Evolutionary conservation across 2,888 invertebrate genomes (phyloP), one percentile per base, ranked within the genome.

Genomic region (Ctena decussata): DNA sequence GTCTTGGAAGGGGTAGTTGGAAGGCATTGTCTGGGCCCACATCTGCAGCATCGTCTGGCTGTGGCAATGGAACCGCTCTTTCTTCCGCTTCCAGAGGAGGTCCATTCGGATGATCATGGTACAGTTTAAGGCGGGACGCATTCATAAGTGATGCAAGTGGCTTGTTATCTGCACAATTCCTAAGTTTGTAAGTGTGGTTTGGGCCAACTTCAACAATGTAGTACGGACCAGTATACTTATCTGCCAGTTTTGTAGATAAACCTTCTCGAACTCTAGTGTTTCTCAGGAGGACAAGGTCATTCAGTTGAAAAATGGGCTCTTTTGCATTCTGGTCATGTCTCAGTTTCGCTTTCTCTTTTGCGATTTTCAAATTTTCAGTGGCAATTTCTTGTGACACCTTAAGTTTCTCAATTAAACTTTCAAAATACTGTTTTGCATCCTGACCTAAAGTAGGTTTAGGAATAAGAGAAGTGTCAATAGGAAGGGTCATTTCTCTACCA

Each of bases 401-500:
- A 11, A 49, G 49, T n/a, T 49, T 49, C 8, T 81, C 83, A 21
- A 82, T 49, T 15, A 89, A 57, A 1, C 77, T 11, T n/a, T 75
- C 41, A 35, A 90, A 30, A 79, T 87, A 77, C 44, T 41, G 35
- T 74, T 85, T 79, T 8, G 85, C 86, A 77, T 80, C 81, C 69
- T 81, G 77, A 15, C 80, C 77, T 35, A 89, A 21, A 24, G 82
- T 77, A 27, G 73, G 75, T 80, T 85, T 84, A 57, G 83, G 87
- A 21, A 71, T 60, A 0, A 85, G n/a, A 32, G 73, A 32, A 24
- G 80, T 80, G 73, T 87, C 87, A 81, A 83, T 71, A n/a, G 80
- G 83, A 8, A 83, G 21, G 32, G 78, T 60, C 89, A 87, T 89
- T 81, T 86, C 84, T 65, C 75, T 81, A 3, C 89, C 85, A 72